Evolutionary conservation across 2,113 vertebrate species (phyloP), one percentile per base, ranked within the genome.

Genomic region (Phalacrocorax brasilianus): DNA sequence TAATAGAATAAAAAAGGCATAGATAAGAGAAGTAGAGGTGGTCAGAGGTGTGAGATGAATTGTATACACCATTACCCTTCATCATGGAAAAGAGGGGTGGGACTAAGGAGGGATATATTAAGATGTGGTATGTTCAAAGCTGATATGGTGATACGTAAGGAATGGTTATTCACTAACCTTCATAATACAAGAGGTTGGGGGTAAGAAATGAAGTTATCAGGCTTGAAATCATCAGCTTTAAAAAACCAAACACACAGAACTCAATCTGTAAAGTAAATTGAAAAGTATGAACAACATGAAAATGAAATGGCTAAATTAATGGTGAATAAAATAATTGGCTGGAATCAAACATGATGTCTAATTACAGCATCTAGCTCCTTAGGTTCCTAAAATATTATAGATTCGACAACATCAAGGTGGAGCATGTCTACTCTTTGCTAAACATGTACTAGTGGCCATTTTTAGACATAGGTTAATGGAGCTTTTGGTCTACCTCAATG

Each of bases 81-180:
- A n/a, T 38, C 33, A 8, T 11, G 30, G 42, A 74, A 61, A 71
- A 92, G 9, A 50, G 21, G 6, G 9, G 10, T 49, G 27, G 35
- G 53, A 56, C 53, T 62, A 56, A 32, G 49, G 18, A 8, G 55
- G 44, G 6, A 23, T 65, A 32, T 11, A n/a, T 38, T 74, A 58
- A 58, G 28, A 17, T 23, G 14, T 38, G 32, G 11, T 58, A 9
- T 33, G 14, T 40, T 56, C 30, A 65, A 95, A 80, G 35, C 6
- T 17, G 35, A 16, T 52, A n/a, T 2, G 0, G 7, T 73, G 33
- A 17, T 56, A n/a, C 0, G 0, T 40, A 71, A 87, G 38, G 47
- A 72, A 23, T 30, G 8, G 9, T 61, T 85, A 42, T 76, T 77
- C 52, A 50, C n/a, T 66, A 42, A 53, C 27, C 9, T 75, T 80